These are phyloP conservation scores for Epinotia brunnichana DNA, from an alignment of 2,888 invertebrate genomes.

Conservation along the genomic window DNA sequence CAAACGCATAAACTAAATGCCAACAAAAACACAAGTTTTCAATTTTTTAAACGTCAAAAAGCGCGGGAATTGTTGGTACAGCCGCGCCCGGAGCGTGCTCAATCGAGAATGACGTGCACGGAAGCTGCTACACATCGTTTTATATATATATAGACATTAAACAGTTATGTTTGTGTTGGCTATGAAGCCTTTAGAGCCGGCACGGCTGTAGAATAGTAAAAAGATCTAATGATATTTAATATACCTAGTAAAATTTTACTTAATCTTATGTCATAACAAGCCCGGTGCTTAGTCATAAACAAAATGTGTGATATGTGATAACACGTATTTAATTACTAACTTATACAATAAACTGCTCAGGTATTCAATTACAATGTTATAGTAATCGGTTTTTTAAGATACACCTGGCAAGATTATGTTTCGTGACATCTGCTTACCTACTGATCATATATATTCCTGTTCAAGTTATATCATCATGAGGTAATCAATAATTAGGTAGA, in stretches of 20 bases:
- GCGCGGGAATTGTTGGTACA: conserved; percentile 61
- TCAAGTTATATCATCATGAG: background rate
- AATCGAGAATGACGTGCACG: conserved; percentile 78
- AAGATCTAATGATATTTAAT: conserved; percentile 16
- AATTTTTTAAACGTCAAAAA: conserved; percentile 58
- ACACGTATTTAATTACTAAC: conserved; percentile 18
- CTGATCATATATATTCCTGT: background rate
- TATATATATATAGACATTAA: conserved; percentile 74
- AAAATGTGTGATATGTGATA: conserved; percentile 14
- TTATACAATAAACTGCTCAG: conserved; percentile 1
- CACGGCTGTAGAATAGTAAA: conserved; percentile 43
- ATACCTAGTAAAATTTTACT: conserved; percentile 5
- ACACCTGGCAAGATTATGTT: conserved; percentile 24
- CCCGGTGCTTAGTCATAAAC: conserved; percentile 29
- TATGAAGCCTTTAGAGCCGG: conserved; percentile 60
- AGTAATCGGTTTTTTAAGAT: conserved; percentile 2
- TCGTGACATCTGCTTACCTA: background rate
- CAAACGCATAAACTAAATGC: conserved; percentile 57
- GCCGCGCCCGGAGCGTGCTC: conserved; percentile 67
- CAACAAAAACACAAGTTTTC: conserved; percentile 47
- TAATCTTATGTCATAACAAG: conserved; percentile 10
- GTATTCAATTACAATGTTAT: conserved; percentile 18
- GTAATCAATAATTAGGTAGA: background rate
- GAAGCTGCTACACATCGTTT: conserved; percentile 69
- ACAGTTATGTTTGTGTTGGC: conserved; percentile 78